Conservation (phyloP, 2,888 invertebrate genomes). For the Drosophila nigritarsus region DNA sequence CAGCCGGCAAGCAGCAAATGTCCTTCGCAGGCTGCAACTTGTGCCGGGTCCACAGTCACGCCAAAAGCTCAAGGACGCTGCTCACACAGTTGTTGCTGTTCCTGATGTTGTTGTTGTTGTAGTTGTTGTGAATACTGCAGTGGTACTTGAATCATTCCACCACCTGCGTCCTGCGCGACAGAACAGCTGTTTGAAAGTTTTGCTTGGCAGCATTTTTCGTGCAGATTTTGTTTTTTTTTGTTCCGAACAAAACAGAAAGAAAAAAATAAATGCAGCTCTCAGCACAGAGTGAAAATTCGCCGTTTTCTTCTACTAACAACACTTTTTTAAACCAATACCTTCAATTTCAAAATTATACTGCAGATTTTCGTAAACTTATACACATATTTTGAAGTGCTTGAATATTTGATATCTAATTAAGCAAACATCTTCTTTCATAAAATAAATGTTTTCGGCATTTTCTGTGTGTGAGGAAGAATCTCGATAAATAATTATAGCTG, state of each 20-base stretch:
- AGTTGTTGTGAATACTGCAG: constrained; percentile 41
- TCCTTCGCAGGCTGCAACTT: constrained; percentile 70
- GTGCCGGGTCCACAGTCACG: constrained; percentile 54
- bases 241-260: not conserved
- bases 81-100: constrained; percentile 9
- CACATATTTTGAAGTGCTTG: not conserved
- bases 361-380: not conserved
- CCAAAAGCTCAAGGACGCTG: constrained; percentile 62
- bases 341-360: not conserved
- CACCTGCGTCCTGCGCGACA: constrained; percentile 25
- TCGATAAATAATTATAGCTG: not conserved
- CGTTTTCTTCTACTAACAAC: not conserved
- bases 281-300: not conserved
- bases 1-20: constrained; percentile 60
- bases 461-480: not conserved
- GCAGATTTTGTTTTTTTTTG: constrained; percentile 49
- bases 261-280: constrained; percentile 35
- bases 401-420: not conserved
- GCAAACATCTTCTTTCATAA: not conserved
- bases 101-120: constrained; percentile 19
- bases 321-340: not conserved
- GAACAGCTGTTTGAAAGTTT: constrained; percentile 64
- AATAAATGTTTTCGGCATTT: not conserved
- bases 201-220: constrained; percentile 51
- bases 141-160: constrained; percentile 59